phyloP scores from a whole-genome alignment of 2,888 invertebrate species.

The Schrankia costaestrigalis region DNA sequence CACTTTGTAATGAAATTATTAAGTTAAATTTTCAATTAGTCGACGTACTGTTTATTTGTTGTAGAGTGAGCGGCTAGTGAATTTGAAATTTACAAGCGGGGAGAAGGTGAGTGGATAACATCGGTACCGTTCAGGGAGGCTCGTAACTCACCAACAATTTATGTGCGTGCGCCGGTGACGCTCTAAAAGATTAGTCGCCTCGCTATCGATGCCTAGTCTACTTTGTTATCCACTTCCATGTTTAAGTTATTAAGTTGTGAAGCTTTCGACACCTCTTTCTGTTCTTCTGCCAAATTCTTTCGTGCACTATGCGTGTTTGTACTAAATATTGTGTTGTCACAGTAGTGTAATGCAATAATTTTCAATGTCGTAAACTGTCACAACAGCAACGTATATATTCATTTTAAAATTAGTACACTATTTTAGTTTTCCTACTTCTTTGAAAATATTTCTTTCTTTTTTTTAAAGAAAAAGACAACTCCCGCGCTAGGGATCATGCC shows the following conservation, averaged over 20 bases:
- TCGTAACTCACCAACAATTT: slow-evolving; percentile 70
- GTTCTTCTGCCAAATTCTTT: slow-evolving; percentile 9
- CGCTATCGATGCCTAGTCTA: slow-evolving; percentile 29
- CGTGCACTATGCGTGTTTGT: too few relatives aligned
- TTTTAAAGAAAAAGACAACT: too few relatives aligned
- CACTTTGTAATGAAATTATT: slow-evolving; percentile 42
- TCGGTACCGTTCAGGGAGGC: slow-evolving; percentile 51
- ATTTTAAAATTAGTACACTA: too few relatives aligned
- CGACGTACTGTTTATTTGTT: slow-evolving; percentile 54
- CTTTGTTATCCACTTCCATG: slow-evolving; percentile 18
- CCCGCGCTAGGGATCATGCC: too few relatives aligned
- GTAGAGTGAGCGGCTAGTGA: slow-evolving; percentile 41
- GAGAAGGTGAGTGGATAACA: slow-evolving; percentile 52
- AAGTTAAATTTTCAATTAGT: slow-evolving; percentile 48
- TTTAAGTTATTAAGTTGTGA: slow-evolving; percentile 18
- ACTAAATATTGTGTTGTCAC: too few relatives aligned
- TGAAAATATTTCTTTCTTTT: too few relatives aligned
- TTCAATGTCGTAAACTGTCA: too few relatives aligned
- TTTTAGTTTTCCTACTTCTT: too few relatives aligned
- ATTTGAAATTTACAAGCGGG: slow-evolving; percentile 59
- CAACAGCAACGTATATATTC: too few relatives aligned
- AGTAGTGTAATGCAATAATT: too few relatives aligned
- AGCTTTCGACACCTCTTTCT: slow-evolving; percentile 15
- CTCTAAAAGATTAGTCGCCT: slow-evolving; percentile 72
- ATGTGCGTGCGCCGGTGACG: slow-evolving; percentile 76